phyloP scores from a whole-genome alignment of 2,797 vertebrate genomes.

The Arrhamphus sclerolepis region DNA sequence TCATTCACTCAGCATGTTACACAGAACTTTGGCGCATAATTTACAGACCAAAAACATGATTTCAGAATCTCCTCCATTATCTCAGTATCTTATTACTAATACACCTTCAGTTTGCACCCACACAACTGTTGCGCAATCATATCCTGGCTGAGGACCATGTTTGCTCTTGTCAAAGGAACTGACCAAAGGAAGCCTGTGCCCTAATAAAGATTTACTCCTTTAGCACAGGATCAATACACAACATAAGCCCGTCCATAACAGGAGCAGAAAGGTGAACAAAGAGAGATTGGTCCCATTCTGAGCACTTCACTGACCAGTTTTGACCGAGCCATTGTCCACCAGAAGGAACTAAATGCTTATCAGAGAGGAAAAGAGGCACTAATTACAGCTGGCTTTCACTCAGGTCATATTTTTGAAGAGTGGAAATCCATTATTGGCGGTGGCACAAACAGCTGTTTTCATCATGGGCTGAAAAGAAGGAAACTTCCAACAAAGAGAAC shows the following conservation, averaged over 20 bases:
- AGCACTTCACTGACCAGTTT: conserved; percentile 22
- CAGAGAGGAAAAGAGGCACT: conserved; percentile 43
- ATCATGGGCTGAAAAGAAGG: conserved; percentile 58
- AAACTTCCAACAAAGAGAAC: conserved; percentile 54
- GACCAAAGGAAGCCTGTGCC: conserved; percentile 24
- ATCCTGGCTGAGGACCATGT: not conserved
- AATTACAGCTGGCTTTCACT: conserved; percentile 54
- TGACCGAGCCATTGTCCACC: conserved; percentile 30
- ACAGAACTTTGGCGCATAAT: conserved; percentile 1
- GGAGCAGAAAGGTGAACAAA: conserved; percentile 14
- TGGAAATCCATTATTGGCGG: conserved; percentile 44
- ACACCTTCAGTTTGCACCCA: conserved; percentile 9
- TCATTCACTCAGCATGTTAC: conserved; percentile 3
- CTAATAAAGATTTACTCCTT: conserved; percentile 44
- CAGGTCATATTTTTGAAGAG: conserved; percentile 32
- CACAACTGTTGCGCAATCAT: conserved; percentile 19
- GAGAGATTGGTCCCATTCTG: conserved; percentile 28
- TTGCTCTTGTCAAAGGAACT: conserved; percentile 23
- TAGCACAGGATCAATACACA: conserved; percentile 32
- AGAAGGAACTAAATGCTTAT: conserved; percentile 33
- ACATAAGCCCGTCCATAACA: conserved; percentile 17
- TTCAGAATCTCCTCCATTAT: conserved; percentile 16
- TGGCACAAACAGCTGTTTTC: conserved; percentile 62
- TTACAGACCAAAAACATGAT: conserved; percentile 17
- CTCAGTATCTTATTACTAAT: conserved; percentile 26